Evolutionary conservation across 2,113 vertebrate species (phyloP), one percentile per base, ranked within the genome.

Genomic region (Romanogobio albipinnatus): DNA sequence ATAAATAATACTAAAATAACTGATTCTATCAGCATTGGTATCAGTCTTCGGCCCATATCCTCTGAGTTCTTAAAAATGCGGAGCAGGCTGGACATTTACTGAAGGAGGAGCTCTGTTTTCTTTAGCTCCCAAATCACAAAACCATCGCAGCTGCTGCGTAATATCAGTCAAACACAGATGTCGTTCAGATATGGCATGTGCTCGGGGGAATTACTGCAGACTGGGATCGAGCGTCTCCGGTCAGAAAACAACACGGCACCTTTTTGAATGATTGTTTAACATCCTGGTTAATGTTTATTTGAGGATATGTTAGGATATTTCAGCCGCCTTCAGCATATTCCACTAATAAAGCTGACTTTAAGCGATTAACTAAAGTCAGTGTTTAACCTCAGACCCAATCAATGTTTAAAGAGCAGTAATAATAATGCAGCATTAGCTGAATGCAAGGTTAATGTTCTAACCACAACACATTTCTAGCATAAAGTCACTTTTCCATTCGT

Each of bases 231-330:
- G 45, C 45, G 6, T 10, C 47, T 75, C 47, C 3, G 43, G 62
- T 53, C 61, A 53, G 15, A 82, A 87, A 73, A 73, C 36, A 77
- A 62, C 22, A 14, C 19, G 8, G 17, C 6, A 10, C 26, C 49
- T 43, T 29, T 74, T 29, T 45, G n/a, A 24, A 24, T 61, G 9
- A 73, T 71, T 74, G 56, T 24, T 89, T 14, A 81, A 75, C 82
- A 9, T 78, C 51, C 71, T 82, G 62, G 80, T 85, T 77, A 53
- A 71, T n/a, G 11, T 78, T 81, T 22, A 19, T 82, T 61, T 61
- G 1, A 9, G 9, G 19, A 26, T 58, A 33, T 71, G 36, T n/a
- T 61, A 76, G 9, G 6, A 29, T 49, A 26, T 76, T 81, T 83
- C 29, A 53, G 45, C 62, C 45, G 14, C 5, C 39, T 47, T 78